A percentile compares a stretch with the other conserved stretches of the same genome.
phyloP scores from a whole-genome alignment of 1,140 invertebrate genomes.

The Drosophila tsacasi region DNA sequence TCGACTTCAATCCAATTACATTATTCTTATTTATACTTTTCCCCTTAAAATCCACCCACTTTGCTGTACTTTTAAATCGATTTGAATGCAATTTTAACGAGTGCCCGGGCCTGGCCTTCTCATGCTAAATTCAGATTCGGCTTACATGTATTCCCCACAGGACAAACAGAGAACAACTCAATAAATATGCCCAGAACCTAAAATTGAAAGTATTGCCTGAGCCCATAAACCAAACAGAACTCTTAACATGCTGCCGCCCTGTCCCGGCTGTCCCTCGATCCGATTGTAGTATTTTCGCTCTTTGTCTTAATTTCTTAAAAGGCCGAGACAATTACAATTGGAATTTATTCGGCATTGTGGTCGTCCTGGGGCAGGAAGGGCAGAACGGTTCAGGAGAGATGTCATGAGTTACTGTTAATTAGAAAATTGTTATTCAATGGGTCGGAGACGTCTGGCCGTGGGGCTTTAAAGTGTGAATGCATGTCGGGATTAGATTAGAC shows the following conservation, averaged over 20 bases:
- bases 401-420: slow-evolving; percentile 72
- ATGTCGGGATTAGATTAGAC: slow-evolving; percentile 2
- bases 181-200: slow-evolving; percentile 62
- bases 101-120: neutral
- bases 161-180: slow-evolving; percentile 37
- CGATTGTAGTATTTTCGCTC: slow-evolving; percentile 10
- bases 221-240: slow-evolving; percentile 33
- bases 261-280: slow-evolving; percentile 13
- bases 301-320: slow-evolving; percentile 51
- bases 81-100: slow-evolving; percentile 53
- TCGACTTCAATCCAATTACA: neutral
- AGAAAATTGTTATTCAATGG: slow-evolving; percentile 64
- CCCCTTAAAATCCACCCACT: neutral
- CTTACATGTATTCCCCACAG: slow-evolving; percentile 27
- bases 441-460: slow-evolving; percentile 1
- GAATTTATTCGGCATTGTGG: slow-evolving; percentile 58
- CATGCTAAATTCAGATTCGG: neutral
- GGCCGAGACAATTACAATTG: slow-evolving; percentile 68
- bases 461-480: slow-evolving; percentile 16
- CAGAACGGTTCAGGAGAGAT: slow-evolving; percentile 1
- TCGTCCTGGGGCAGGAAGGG: slow-evolving; percentile 15
- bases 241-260: slow-evolving; percentile 1
- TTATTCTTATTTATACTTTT: neutral
- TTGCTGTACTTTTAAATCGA: slow-evolving; percentile 45
- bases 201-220: slow-evolving; percentile 64